Percentiles rank a stretch among this genome's conserved stretches.
Conservation (phyloP, 2,888 invertebrate genomes). For the Odontothrips loti region DNA sequence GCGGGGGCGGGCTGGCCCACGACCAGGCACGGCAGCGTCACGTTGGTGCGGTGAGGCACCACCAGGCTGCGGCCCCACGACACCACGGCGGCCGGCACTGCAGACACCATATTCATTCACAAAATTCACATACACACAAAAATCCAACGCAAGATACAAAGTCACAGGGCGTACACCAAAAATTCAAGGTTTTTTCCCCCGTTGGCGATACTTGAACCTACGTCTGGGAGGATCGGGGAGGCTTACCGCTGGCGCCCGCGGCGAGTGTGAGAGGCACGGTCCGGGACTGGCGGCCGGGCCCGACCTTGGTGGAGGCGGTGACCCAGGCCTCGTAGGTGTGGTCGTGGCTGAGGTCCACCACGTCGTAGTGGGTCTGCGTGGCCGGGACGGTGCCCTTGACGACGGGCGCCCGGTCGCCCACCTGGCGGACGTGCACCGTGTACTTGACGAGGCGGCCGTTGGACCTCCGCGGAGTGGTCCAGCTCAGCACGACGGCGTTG, state of each 20-base stretch:
- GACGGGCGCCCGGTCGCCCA: slow-evolving; percentile 51
- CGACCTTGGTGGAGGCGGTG: slow-evolving; percentile 69
- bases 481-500: slow-evolving; percentile 70
- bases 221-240: background rate
- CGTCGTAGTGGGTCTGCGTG: slow-evolving; percentile 46
- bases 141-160: background rate
- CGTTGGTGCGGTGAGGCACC: slow-evolving; percentile 41
- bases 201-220: too few species aligned
- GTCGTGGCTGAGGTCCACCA: slow-evolving; percentile 49
- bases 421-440: slow-evolving; percentile 54
- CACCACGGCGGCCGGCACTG: slow-evolving; percentile 42
- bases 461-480: slow-evolving; percentile 68
- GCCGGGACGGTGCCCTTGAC: slow-evolving; percentile 48
- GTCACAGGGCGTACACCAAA: background rate
- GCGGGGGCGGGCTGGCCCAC: slow-evolving; percentile 44
- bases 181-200: too few species aligned
- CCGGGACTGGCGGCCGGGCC: slow-evolving; percentile 67
- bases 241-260: slow-evolving; percentile 46
- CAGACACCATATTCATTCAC: background rate
- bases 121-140: background rate
- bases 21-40: slow-evolving; percentile 40
- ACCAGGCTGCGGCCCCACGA: slow-evolving; percentile 42
- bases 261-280: background rate
- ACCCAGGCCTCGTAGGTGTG: slow-evolving; percentile 72
- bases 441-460: slow-evolving; percentile 75